phyloP scores from a whole-genome alignment of 1,140 invertebrate genomes.

The Caenorhabditis brenneri region DNA sequence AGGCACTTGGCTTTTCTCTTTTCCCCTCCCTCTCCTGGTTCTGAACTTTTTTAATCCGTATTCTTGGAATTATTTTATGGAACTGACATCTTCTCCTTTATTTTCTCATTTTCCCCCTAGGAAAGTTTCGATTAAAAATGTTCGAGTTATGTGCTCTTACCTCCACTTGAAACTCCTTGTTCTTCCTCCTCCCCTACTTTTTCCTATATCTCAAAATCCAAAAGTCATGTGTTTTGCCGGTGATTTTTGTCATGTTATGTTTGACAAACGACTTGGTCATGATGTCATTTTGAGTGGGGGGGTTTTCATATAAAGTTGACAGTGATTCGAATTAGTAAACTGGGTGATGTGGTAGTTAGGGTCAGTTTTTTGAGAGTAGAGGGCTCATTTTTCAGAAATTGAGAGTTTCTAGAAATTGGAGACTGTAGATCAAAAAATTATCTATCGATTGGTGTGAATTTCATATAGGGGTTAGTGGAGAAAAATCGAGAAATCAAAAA shows the following conservation, averaged over 20 bases:
- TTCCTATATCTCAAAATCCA: too few relatives aligned
- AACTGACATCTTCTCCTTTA: neutral
- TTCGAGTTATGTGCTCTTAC: neutral
- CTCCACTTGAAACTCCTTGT: neutral
- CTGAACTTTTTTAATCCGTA: neutral
- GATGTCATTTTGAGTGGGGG: neutral
- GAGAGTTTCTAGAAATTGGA: too few relatives aligned
- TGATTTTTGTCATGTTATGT: slow-evolving; percentile 15
- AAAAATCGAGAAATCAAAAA: too few relatives aligned
- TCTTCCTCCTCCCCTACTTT: neutral
- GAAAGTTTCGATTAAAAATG: neutral
- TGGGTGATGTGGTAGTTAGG: too few relatives aligned
- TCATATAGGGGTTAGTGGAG: too few relatives aligned
- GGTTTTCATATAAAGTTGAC: neutral
- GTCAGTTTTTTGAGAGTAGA: too few relatives aligned
- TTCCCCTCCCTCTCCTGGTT: neutral
- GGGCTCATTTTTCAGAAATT: too few relatives aligned
- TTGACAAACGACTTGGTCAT: neutral
- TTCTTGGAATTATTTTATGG: neutral
- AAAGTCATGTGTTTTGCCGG: neutral
- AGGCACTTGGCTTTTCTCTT: neutral
- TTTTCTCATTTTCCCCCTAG: neutral
- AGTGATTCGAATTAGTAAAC: too few relatives aligned
- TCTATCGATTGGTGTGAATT: too few relatives aligned
- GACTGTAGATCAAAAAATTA: too few relatives aligned